Evolutionary conservation across 2,888 invertebrate species (phyloP).

Genomic region (Chloroclystis v-ata): DNA sequence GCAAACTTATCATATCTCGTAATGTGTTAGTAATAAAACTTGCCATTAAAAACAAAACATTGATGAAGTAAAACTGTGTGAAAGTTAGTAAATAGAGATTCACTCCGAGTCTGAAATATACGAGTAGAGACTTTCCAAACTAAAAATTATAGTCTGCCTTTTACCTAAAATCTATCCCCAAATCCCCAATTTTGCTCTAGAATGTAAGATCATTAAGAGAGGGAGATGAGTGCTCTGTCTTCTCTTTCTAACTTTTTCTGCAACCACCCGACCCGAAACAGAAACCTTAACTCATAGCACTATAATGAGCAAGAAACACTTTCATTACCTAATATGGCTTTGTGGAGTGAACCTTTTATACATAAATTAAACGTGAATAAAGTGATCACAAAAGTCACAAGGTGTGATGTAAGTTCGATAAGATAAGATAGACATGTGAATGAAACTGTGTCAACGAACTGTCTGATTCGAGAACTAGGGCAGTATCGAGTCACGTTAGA

Average conservation of each 20-base stretch:
- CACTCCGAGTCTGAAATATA: no score
- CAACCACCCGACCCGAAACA: no score
- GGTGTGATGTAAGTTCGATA: conserved; percentile 26
- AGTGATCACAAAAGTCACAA: conserved; percentile 19
- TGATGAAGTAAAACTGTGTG: background rate
- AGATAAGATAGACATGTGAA: conserved; percentile 15
- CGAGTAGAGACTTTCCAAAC: no score
- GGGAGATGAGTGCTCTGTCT: no score
- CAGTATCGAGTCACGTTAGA: conserved; percentile 5
- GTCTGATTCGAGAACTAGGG: conserved; percentile 12
- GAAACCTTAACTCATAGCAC: no score
- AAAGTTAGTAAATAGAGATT: background rate
- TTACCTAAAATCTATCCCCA: no score
- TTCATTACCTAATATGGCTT: no score
- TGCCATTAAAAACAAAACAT: background rate
- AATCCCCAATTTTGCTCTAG: no score
- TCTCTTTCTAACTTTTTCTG: no score
- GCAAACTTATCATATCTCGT: background rate
- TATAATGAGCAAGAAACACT: no score
- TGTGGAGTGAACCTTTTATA: background rate
- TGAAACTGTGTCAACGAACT: conserved; percentile 20
- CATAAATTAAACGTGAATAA: conserved; percentile 24
- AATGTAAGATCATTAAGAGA: no score
- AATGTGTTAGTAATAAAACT: background rate
- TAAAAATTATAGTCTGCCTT: no score